Evolutionary conservation across 1,140 invertebrate species (phyloP), one percentile per base, ranked within the genome.

Genomic region (Chironomus striatipennis): DNA sequence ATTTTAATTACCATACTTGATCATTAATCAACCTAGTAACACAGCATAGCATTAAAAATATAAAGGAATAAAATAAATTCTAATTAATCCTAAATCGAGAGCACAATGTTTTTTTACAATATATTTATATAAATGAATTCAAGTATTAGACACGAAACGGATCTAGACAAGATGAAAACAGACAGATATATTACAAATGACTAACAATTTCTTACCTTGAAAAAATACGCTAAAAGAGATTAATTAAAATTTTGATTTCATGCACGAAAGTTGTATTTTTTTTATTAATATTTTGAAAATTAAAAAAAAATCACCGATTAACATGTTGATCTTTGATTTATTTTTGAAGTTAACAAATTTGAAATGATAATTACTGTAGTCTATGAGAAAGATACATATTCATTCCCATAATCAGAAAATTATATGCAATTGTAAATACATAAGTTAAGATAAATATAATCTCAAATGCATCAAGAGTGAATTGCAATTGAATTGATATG

Each of bases 331-430:
- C 12, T 57, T 57, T 57, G 47, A 7, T 57, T 2, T 34, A n/a
- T n/a, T 15, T 47, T 47, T 47, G 9, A 47, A 5, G 43, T 15
- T 15, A n/a, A 57, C 47, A 57, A 57, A 57, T 57, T 70, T 70
- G 10, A 70, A 70, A 18, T 18, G 20, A 70, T 70, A 70, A 70
- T 70, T 70, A 70, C 24, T 2, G 5, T 34, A 34, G 24, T 70
- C 65, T 20, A 18, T 70, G 65, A 9, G 18, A 67, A 20, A 70
- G 18, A 70, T 70, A 70, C 17, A 70, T 70, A 70, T 70, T 70
- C 18, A 70, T 70, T 70, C 18, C 20, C 65, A 57, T 70, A 70
- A 70, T 70, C 65, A 70, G 65, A 70, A 70, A 70, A 70, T 70
- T 70, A 70, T 21, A 70, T 70, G 18, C 18, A 70, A n/a, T 57